phyloP scores from a whole-genome alignment of 2,888 invertebrate genomes.

The Adelphocoris suturalis region DNA sequence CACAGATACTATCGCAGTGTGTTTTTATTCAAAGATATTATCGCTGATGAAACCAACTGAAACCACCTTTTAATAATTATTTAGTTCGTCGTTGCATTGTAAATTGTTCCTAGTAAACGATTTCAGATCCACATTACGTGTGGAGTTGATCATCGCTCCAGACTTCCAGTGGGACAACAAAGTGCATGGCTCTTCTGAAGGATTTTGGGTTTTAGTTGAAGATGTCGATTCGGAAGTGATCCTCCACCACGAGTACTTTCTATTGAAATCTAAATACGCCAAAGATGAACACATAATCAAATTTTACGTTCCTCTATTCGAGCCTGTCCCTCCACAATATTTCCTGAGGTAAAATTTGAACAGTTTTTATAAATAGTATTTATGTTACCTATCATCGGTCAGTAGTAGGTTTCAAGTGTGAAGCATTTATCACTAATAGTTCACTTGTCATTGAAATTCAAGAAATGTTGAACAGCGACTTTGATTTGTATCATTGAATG shows the following conservation, averaged over 20 bases:
- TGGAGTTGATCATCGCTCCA: constrained; percentile 97
- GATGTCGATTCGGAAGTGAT: constrained; percentile 94
- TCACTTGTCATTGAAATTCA: no score
- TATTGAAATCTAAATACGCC: constrained; percentile 96
- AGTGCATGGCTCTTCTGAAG: constrained; percentile 87
- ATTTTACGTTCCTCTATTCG: constrained; percentile 99
- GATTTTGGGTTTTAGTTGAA: constrained; percentile 93
- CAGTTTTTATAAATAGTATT: no score
- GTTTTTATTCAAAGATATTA: no score
- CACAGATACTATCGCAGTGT: no score
- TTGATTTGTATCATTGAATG: no score
- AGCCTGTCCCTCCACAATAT: constrained; percentile 98
- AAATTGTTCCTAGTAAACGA: background rate
- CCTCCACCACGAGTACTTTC: constrained; percentile 96
- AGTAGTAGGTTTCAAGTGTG: no score
- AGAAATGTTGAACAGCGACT: no score
- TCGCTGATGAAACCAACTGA: no score
- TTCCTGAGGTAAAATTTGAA: constrained; percentile 83
- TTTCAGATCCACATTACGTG: constrained; percentile 89
- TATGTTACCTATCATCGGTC: no score
- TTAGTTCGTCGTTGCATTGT: no score
- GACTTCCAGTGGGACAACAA: constrained; percentile 99
- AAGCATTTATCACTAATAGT: no score
- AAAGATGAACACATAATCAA: constrained; percentile 97
- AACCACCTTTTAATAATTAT: no score